A percentile compares a stretch with the other conserved stretches of the same genome.
Evolutionary conservation across 2,113 vertebrate species (phyloP).

Genomic region (Gymnocephalus cernua): DNA sequence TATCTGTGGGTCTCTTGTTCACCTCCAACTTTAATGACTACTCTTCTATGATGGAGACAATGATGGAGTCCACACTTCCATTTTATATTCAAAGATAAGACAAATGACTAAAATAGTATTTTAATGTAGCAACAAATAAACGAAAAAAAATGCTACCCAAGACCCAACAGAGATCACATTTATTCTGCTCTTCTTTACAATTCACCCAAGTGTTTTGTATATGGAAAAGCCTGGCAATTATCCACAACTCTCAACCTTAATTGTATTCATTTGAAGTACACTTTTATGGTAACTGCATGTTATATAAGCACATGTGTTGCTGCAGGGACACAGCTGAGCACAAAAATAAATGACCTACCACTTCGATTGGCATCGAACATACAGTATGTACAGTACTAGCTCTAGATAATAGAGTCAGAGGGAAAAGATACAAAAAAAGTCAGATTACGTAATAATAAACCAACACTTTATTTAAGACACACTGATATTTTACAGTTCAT

Average conservation of each 20-base stretch:
- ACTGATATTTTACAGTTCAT: slow-evolving; percentile 56
- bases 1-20: slow-evolving; percentile 12
- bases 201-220: neutral
- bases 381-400: neutral
- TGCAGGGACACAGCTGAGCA: neutral
- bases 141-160: neutral
- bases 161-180: slow-evolving; percentile 9
- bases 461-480: slow-evolving; percentile 75
- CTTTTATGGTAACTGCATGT: slow-evolving; percentile 18
- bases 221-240: neutral
- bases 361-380: neutral
- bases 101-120: slow-evolving; percentile 5
- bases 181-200: slow-evolving; percentile 26
- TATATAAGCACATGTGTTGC: slow-evolving; percentile 17
- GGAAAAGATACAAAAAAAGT: neutral
- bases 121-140: slow-evolving; percentile 18
- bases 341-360: neutral
- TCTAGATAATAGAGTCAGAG: neutral
- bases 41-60: slow-evolving; percentile 18
- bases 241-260: neutral
- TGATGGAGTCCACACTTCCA: slow-evolving; percentile 9
- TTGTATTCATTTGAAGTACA: neutral
- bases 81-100: slow-evolving; percentile 23
- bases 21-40: slow-evolving; percentile 28
- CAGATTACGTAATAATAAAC: slow-evolving; percentile 46